Conservation (phyloP, 1,140 invertebrate genomes). For the Eurosta solidaginis region DNA sequence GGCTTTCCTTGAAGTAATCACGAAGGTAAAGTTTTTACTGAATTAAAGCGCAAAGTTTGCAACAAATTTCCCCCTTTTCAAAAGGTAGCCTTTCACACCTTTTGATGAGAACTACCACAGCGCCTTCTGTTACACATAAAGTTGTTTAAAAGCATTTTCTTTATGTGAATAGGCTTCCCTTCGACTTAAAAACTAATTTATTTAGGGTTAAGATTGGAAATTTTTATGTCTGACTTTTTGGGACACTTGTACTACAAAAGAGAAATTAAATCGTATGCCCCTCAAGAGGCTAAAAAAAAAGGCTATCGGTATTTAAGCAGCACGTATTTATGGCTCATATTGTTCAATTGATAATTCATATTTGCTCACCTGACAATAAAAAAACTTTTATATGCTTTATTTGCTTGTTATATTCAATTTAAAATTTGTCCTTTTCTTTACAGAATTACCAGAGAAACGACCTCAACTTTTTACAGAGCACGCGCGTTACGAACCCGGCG, state of each 20-base stretch:
- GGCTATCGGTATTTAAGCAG: background rate
- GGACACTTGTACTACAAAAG: background rate
- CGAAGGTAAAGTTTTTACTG: background rate
- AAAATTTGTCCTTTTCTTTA: conserved; percentile 41
- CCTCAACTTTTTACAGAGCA: conserved; percentile 67
- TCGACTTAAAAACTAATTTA: background rate
- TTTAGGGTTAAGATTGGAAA: background rate
- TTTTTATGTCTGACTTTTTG: conserved; percentile 2
- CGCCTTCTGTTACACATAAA: too few species aligned
- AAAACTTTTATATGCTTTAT: too few species aligned
- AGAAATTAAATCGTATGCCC: background rate
- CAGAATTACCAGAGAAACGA: conserved; percentile 66
- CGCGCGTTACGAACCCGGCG: conserved; percentile 69
- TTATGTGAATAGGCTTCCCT: background rate
- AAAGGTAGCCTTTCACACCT: too few species aligned
- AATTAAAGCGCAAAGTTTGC: background rate
- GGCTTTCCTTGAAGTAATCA: too few species aligned
- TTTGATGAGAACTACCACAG: too few species aligned
- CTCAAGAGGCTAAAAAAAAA: too few species aligned
- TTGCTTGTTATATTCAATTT: too few species aligned
- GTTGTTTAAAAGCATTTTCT: background rate
- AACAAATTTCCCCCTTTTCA: background rate
- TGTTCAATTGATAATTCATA: background rate
- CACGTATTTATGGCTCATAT: background rate
- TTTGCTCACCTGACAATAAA: too few species aligned